Percentiles rank a stretch among this genome's conserved stretches.
These are phyloP conservation scores for Poecilia latipinna DNA, from an alignment of 2,113 vertebrate genomes.

Conservation along the genomic window DNA sequence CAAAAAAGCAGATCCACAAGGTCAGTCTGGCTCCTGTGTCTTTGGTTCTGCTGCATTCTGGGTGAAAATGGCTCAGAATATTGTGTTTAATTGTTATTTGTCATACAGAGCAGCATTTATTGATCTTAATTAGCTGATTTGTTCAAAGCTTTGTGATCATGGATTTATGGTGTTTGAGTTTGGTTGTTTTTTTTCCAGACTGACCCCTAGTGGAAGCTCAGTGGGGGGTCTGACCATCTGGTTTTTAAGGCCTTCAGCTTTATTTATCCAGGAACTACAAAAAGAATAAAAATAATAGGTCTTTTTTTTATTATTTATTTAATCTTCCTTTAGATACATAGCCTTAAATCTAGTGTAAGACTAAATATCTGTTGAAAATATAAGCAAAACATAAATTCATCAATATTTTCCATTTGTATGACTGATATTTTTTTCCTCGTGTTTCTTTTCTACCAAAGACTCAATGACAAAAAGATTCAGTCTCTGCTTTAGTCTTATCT, in stretches of 20 bases:
- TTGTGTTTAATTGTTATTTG: not conserved
- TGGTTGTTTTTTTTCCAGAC: not conserved
- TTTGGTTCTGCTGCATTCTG: too few species aligned
- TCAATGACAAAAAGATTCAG: too few species aligned
- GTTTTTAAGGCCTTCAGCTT: not conserved
- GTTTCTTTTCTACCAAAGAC: too few species aligned
- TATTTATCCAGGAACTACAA: not conserved
- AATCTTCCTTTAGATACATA: too few species aligned
- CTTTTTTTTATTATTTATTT: too few species aligned
- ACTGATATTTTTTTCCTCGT: too few species aligned
- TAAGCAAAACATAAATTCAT: too few species aligned
- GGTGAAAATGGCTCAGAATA: not conserved
- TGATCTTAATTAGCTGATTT: not conserved
- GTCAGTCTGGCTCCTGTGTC: slow-evolving; percentile 62
- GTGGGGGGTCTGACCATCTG: not conserved
- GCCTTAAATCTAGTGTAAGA: too few species aligned
- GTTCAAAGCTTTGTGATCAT: not conserved
- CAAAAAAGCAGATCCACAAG: slow-evolving; percentile 95
- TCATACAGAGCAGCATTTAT: not conserved
- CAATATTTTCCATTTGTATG: too few species aligned
- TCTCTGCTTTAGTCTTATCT: too few species aligned
- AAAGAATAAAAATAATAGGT: not conserved
- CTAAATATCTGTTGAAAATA: too few species aligned
- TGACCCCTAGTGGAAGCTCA: not conserved
- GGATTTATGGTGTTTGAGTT: not conserved